phyloP scores from a whole-genome alignment of 2,797 vertebrate genomes.

The Sebastes iracundus region DNA sequence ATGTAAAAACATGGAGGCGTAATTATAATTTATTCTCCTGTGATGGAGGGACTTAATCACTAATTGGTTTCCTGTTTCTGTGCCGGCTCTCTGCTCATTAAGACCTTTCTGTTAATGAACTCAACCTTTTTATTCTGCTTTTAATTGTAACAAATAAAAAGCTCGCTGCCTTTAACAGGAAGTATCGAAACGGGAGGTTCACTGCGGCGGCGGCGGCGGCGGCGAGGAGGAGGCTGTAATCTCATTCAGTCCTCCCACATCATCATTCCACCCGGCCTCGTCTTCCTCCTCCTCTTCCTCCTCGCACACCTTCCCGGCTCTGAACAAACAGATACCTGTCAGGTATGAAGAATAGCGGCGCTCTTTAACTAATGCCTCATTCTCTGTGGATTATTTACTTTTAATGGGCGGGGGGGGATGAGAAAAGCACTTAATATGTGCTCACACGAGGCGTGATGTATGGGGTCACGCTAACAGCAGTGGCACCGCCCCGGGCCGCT shows the following conservation, averaged over 20 bases:
- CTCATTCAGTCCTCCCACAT: slow-evolving; percentile 30
- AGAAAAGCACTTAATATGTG: slow-evolving; percentile 84
- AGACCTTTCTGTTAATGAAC: slow-evolving; percentile 79
- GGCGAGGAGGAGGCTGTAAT: no score
- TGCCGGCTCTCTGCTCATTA: slow-evolving; percentile 69
- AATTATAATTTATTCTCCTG: slow-evolving; percentile 68
- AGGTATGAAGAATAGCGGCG: slow-evolving; percentile 75
- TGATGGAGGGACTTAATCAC: slow-evolving; percentile 68
- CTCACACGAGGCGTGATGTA: slow-evolving; percentile 81
- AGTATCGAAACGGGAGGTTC: no score
- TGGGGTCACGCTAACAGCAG: slow-evolving; percentile 73
- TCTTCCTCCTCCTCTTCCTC: slow-evolving; percentile 16
- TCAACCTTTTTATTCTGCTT: slow-evolving; percentile 26
- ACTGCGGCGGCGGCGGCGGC: no score
- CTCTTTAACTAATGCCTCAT: slow-evolving; percentile 76
- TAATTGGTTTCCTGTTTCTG: slow-evolving; percentile 69
- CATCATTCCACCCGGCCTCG: slow-evolving; percentile 45
- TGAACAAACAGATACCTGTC: slow-evolving; percentile 80
- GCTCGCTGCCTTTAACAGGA: not conserved
- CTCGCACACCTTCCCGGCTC: slow-evolving; percentile 48
- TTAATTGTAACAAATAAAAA: slow-evolving; percentile 18
- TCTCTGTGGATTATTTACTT: slow-evolving; percentile 83
- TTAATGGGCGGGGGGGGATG: slow-evolving; percentile 78
- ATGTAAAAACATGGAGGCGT: slow-evolving; percentile 75
- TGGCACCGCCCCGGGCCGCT: slow-evolving; percentile 67